These are phyloP conservation scores for Arnoldichthys spilopterus DNA, from an alignment of 2,797 vertebrate species.

Conservation along the genomic window DNA sequence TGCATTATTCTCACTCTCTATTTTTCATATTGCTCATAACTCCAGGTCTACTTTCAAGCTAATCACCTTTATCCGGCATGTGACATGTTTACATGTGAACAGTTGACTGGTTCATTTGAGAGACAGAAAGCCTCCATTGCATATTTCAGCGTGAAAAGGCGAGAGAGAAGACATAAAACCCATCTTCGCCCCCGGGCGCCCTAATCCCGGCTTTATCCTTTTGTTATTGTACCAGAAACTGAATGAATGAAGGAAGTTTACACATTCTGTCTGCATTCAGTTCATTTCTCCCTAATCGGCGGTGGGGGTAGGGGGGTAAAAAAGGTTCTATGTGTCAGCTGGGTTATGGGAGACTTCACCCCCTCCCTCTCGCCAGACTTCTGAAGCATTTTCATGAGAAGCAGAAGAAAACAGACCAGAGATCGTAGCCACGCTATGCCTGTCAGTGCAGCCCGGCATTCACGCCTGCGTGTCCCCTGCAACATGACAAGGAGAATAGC, in stretches of 20 bases:
- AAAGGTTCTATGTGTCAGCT: slow-evolving; percentile 53
- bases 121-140: slow-evolving; percentile 65
- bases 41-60: slow-evolving; percentile 72
- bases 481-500: slow-evolving; percentile 55
- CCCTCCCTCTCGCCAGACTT: slow-evolving; percentile 15
- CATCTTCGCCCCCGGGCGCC: slow-evolving; percentile 68
- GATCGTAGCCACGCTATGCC: slow-evolving; percentile 39
- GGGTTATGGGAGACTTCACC: slow-evolving; percentile 45
- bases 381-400: slow-evolving; percentile 41
- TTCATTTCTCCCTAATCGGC: slow-evolving; percentile 69
- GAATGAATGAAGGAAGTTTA: slow-evolving; percentile 69
- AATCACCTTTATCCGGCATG: slow-evolving; percentile 71
- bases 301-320: slow-evolving; percentile 53
- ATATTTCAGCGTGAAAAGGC: slow-evolving; percentile 70
- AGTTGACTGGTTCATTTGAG: slow-evolving; percentile 75
- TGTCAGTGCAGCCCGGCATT: slow-evolving; percentile 52
- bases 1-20: slow-evolving; percentile 66
- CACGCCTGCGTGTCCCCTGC: slow-evolving; percentile 28
- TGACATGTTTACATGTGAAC: slow-evolving; percentile 70
- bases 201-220: slow-evolving; percentile 77
- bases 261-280: slow-evolving; percentile 70
- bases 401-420: slow-evolving; percentile 41
- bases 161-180: slow-evolving; percentile 60
- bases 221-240: slow-evolving; percentile 73
- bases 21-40: slow-evolving; percentile 67